phyloP scores from a whole-genome alignment of 2,888 invertebrate species.

The Myathropa florea region DNA sequence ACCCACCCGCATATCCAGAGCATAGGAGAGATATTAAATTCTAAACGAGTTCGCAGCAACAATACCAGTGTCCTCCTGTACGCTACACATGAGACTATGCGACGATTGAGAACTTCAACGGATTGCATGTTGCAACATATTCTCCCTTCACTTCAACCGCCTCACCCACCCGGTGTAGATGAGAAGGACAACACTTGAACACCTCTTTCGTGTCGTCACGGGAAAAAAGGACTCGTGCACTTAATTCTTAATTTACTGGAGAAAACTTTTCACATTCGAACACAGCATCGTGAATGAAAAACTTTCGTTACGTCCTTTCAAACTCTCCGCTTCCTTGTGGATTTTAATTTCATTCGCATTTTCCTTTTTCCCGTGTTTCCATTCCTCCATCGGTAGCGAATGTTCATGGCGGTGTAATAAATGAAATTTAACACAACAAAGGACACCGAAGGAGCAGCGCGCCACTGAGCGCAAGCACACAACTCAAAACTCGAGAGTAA shows the following conservation, averaged over 20 bases:
- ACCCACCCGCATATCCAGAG: conserved; percentile 13
- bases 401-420: conserved; percentile 66
- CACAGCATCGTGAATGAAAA: conserved; percentile 24
- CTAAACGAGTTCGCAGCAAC: conserved; percentile 52
- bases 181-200: neutral
- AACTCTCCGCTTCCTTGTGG: conserved; percentile 10
- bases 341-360: conserved; percentile 39
- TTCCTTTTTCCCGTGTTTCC: neutral
- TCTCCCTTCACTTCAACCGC: neutral
- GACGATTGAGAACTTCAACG: conserved; percentile 33
- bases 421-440: conserved; percentile 67
- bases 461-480: neutral
- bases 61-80: too few species aligned
- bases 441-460: neutral
- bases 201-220: neutral
- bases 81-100: conserved; percentile 13
- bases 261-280: conserved; percentile 67
- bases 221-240: conserved; percentile 33
- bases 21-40: conserved; percentile 34
- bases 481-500: conserved; percentile 47
- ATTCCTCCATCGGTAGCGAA: conserved; percentile 26
- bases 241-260: conserved; percentile 55
- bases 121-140: conserved; percentile 22
- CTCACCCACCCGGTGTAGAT: neutral
- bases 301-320: conserved; percentile 23